phyloP scores from a whole-genome alignment of 2,888 invertebrate species.

The Leptinotarsa juncta region DNA sequence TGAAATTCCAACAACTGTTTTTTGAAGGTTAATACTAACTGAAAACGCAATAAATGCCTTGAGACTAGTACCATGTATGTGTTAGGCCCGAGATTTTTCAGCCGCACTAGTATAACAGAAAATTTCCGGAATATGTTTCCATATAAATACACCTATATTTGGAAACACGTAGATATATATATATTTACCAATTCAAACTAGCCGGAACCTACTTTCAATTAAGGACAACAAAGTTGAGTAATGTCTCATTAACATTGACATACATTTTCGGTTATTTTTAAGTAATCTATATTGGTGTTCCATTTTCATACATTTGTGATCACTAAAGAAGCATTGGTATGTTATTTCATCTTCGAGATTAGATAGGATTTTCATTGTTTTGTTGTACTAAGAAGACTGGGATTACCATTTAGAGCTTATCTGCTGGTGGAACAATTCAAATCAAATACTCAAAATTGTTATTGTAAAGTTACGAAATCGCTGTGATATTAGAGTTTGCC shows the following conservation, averaged over 20 bases:
- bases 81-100: too few species aligned
- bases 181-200: too few species aligned
- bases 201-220: constrained; percentile 2
- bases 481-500: too few species aligned
- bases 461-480: too few species aligned
- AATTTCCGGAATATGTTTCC: too few species aligned
- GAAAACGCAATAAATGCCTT: too few species aligned
- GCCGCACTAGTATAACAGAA: too few species aligned
- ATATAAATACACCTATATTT: background rate
- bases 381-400: background rate
- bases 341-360: background rate
- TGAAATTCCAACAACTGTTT: too few species aligned
- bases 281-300: background rate
- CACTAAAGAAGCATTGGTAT: background rate
- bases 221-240: background rate
- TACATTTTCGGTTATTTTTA: background rate
- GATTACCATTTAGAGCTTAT: background rate
- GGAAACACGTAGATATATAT: background rate
- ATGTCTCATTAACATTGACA: constrained; percentile 9
- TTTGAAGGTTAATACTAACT: too few species aligned
- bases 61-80: too few species aligned
- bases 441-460: too few species aligned
- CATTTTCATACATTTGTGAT: background rate
- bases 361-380: background rate
- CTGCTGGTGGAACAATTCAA: background rate